Percentiles rank a stretch among this genome's conserved stretches.
Evolutionary conservation across 2,797 vertebrate genomes (phyloP).

Genomic region (Cryptoprocta ferox): DNA sequence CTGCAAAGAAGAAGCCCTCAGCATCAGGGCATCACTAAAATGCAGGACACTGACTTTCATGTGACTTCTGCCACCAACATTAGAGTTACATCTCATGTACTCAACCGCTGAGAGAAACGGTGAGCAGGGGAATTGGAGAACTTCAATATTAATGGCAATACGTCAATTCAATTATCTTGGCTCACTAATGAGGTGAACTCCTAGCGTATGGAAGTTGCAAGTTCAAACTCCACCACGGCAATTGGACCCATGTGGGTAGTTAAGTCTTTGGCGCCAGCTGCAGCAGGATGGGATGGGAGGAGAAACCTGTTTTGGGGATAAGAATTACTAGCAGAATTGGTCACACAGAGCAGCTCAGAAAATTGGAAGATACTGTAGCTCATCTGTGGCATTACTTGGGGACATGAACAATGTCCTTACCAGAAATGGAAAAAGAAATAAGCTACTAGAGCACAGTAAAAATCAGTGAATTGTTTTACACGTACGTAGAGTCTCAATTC

Average conservation of each 20-base stretch:
- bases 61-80: constrained; percentile 64
- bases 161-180: constrained; percentile 84
- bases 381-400: constrained; percentile 81
- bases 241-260: constrained; percentile 84
- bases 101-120: constrained; percentile 76
- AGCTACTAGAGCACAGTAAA: constrained; percentile 11
- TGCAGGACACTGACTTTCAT: constrained; percentile 67
- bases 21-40: background rate
- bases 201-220: constrained; percentile 80
- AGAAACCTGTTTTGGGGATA: constrained; percentile 83
- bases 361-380: constrained; percentile 80
- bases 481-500: constrained; percentile 11
- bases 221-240: constrained; percentile 83
- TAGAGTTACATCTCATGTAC: constrained; percentile 71
- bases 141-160: constrained; percentile 84
- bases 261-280: constrained; percentile 83
- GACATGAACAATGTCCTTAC: constrained; percentile 78
- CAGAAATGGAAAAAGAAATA: constrained; percentile 52
- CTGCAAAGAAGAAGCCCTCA: background rate
- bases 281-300: constrained; percentile 77
- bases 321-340: constrained; percentile 83
- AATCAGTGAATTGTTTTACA: constrained; percentile 32
- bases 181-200: constrained; percentile 86
- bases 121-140: constrained; percentile 79
- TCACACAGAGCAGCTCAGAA: constrained; percentile 82